Evolutionary conservation across 2,888 invertebrate species (phyloP).

Genomic region (Strigamia crassipes): DNA sequence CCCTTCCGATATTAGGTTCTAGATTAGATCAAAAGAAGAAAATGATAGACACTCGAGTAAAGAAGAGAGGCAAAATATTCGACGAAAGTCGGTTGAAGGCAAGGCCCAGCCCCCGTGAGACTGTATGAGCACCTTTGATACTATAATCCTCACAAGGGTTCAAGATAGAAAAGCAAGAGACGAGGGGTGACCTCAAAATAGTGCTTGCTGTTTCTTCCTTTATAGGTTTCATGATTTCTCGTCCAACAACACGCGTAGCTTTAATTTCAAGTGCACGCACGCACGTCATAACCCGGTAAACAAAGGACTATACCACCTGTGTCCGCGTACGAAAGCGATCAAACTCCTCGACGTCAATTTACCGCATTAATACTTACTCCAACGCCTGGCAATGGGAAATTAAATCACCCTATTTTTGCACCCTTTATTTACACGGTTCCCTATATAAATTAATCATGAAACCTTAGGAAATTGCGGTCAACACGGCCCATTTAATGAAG

Average conservation of each 20-base stretch:
- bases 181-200: constrained; percentile 46
- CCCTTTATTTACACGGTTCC: neutral
- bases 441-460: neutral
- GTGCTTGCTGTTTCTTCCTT: constrained; percentile 24
- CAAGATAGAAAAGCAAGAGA: constrained; percentile 16
- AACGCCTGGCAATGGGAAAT: neutral
- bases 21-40: neutral
- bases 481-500: constrained; percentile 7
- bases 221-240: constrained; percentile 8
- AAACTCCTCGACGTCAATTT: too few species aligned
- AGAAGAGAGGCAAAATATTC: neutral
- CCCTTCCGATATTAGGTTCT: too few species aligned
- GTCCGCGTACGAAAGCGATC: too few species aligned
- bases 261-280: neutral
- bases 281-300: neutral
- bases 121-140: constrained; percentile 50
- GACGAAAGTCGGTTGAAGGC: neutral
- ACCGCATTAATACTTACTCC: neutral
- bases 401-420: neutral
- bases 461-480: constrained; percentile 5
- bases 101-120: constrained; percentile 45
- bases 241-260: neutral
- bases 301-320: too few species aligned
- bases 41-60: neutral
- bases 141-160: constrained; percentile 42